Percentiles rank a stretch among this genome's conserved stretches.
phyloP scores from a whole-genome alignment of 1,140 invertebrate genomes.

The Drosophila littoralis region DNA sequence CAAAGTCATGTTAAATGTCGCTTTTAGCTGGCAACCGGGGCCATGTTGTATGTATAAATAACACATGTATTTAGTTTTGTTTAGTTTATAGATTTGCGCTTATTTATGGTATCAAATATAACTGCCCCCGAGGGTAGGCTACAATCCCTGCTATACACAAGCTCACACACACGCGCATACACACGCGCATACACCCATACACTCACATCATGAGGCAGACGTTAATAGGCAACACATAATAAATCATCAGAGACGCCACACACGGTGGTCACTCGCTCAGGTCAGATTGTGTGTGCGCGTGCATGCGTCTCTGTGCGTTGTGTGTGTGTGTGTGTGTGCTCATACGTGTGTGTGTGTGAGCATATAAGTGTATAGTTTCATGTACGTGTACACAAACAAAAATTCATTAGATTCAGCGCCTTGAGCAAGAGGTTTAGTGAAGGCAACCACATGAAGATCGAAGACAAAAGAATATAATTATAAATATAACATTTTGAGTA shows the following conservation, averaged over 20 bases:
- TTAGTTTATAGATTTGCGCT: slow-evolving; percentile 82
- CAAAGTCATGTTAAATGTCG: slow-evolving; percentile 54
- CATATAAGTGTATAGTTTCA: slow-evolving; percentile 25
- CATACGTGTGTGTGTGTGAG: not conserved
- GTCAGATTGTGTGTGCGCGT: slow-evolving; percentile 16
- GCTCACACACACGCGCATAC: slow-evolving; percentile 4
- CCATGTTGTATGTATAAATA: slow-evolving; percentile 43
- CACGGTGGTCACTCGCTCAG: slow-evolving; percentile 47
- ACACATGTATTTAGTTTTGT: slow-evolving; percentile 73
- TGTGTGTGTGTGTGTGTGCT: not conserved
- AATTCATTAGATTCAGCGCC: not conserved
- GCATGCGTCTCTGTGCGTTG: not conserved
- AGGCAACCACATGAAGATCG: too few relatives aligned
- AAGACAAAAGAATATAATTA: too few relatives aligned
- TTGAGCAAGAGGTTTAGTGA: too few relatives aligned
- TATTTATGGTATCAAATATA: slow-evolving; percentile 69
- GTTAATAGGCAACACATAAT: slow-evolving; percentile 80
- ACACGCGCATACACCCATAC: slow-evolving; percentile 11
- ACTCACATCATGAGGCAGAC: slow-evolving; percentile 34
- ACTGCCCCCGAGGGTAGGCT: slow-evolving; percentile 29
- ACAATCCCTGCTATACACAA: not conserved
- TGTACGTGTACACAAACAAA: slow-evolving; percentile 20
- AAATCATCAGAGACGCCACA: slow-evolving; percentile 63
- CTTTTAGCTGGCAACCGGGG: slow-evolving; percentile 9
- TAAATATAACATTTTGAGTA: too few relatives aligned